Evolutionary conservation across 2,888 invertebrate genomes (phyloP).

Genomic region (Idaea straminata): DNA sequence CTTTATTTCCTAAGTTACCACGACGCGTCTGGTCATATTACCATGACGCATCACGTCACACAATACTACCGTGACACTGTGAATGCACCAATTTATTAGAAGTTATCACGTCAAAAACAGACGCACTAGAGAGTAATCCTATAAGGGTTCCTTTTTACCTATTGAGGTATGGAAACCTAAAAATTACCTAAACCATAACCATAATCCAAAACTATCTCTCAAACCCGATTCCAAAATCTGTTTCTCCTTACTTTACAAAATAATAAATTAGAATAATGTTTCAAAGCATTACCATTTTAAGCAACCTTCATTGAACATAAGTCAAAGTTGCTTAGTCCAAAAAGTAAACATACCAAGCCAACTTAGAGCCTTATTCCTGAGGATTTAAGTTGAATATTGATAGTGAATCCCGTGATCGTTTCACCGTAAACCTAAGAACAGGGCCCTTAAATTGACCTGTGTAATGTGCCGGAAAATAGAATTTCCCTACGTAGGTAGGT

Average conservation of each 20-base stretch:
- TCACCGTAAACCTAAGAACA: conserved; percentile 27
- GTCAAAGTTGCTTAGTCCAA: neutral
- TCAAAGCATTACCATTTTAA: neutral
- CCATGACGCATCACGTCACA: no score
- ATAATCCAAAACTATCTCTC: neutral
- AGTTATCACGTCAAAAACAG: no score
- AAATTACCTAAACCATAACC: neutral
- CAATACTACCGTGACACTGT: no score
- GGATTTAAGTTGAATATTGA: conserved; percentile 2
- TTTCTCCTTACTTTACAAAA: neutral
- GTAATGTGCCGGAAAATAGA: conserved; percentile 72
- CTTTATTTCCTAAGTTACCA: no score
- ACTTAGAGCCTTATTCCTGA: neutral
- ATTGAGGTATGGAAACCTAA: neutral
- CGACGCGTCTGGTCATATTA: no score
- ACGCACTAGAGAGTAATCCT: no score
- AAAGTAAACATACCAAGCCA: neutral
- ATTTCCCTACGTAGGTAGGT: conserved; percentile 41
- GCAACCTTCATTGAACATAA: neutral
- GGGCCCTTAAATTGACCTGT: conserved; percentile 50
- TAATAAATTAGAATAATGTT: neutral
- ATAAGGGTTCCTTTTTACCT: neutral
- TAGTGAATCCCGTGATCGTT: neutral
- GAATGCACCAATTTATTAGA: no score
- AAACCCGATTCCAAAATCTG: neutral